Conservation (phyloP, 2,113 vertebrate species). For the Onychostruthus taczanowskii region DNA sequence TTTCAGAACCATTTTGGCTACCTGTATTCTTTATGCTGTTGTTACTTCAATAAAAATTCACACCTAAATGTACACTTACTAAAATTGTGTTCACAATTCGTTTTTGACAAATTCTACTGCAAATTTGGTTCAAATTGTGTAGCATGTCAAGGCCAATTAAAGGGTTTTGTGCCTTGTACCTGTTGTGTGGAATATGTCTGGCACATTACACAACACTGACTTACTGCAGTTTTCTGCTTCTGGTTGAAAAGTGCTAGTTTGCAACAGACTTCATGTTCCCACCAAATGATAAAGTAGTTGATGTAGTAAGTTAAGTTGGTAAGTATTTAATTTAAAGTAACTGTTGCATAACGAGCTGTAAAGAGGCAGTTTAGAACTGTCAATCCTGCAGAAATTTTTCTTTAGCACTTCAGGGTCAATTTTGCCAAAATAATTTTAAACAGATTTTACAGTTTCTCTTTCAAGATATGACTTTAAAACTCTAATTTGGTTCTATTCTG, state of each 20-base stretch:
- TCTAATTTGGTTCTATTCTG: constrained; percentile 48
- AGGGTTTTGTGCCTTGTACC: constrained; percentile 81
- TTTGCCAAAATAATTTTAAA: constrained; percentile 59
- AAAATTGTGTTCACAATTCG: constrained; percentile 98
- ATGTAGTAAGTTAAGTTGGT: constrained; percentile 84
- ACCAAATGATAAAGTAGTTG: constrained; percentile 74
- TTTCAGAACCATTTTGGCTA: constrained; percentile 92
- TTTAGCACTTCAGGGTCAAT: constrained; percentile 55
- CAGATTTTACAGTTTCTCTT: constrained; percentile 43
- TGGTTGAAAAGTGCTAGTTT: constrained; percentile 78
- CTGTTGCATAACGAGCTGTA: constrained; percentile 51
- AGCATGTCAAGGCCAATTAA: constrained; percentile 79
- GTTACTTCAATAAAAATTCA: constrained; percentile 99
- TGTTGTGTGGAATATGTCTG: constrained; percentile 78
- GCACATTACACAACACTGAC: constrained; percentile 77
- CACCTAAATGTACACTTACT: constrained; percentile 92
- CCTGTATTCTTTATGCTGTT: constrained; percentile 99
- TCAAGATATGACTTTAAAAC: constrained; percentile 32
- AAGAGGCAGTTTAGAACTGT: constrained; percentile 67
- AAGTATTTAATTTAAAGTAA: constrained; percentile 76
- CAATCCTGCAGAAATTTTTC: constrained; percentile 41
- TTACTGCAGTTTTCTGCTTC: constrained; percentile 78
- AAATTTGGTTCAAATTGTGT: constrained; percentile 95
- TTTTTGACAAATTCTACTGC: constrained; percentile 93
- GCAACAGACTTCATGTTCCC: constrained; percentile 74